Percentiles rank a stretch among this genome's conserved stretches.
Evolutionary conservation across 2,797 vertebrate species (phyloP).

Genomic region (Mus minutoides): DNA sequence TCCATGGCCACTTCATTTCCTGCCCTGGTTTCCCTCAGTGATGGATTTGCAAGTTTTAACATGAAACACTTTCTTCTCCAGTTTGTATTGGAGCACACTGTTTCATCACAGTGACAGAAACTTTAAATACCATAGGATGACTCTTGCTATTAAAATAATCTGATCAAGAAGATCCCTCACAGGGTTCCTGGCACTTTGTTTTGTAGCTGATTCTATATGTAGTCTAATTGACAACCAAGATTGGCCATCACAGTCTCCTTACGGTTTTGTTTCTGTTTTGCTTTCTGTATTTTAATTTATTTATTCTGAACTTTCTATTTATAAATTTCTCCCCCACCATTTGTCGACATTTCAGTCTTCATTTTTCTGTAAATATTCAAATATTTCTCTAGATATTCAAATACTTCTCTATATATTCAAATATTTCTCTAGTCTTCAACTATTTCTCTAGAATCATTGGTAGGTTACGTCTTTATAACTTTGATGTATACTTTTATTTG

Average conservation of each 20-base stretch:
- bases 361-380: no score
- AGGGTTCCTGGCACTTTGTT: not conserved
- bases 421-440: not conserved
- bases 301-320: not conserved
- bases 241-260: not conserved
- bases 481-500: not conserved
- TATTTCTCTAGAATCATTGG: not conserved
- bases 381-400: no score
- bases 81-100: not conserved
- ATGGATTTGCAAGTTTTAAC: no score
- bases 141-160: not conserved
- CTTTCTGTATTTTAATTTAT: not conserved
- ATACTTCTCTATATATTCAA: no score
- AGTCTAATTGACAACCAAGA: not conserved
- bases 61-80: no score
- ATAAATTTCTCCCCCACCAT: not conserved
- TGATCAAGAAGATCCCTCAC: not conserved
- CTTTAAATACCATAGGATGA: not conserved
- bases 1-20: not conserved
- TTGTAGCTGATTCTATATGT: not conserved
- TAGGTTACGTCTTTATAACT: not conserved
- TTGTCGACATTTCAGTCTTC: not conserved
- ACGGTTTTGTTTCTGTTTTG: not conserved
- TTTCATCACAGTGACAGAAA: not conserved
- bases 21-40: not conserved